These are phyloP conservation scores for Australoheros scitulus DNA, from an alignment of 2,113 vertebrate genomes.

Conservation along the genomic window DNA sequence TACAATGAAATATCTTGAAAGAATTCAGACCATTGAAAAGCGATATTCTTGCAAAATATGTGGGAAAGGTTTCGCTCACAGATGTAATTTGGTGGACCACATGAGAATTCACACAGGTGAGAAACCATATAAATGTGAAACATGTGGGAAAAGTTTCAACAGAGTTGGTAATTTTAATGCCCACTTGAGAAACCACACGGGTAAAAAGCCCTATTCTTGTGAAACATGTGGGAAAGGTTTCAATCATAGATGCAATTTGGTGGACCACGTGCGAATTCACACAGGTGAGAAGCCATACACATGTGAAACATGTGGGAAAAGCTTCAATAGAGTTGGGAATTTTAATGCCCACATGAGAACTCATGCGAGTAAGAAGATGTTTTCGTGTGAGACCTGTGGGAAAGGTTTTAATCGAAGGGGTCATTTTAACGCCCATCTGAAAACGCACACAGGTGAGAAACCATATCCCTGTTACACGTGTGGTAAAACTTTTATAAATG, in stretches of 20 bases:
- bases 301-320: not conserved
- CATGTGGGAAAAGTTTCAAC: not conserved
- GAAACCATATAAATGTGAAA: not conserved
- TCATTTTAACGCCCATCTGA: not conserved
- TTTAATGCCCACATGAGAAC: conserved; percentile 3
- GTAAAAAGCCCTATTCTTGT: not conserved
- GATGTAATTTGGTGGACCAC: conserved; percentile 6
- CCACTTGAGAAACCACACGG: not conserved
- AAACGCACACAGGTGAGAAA: not conserved
- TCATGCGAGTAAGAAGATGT: conserved; percentile 17
- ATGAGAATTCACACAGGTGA: not conserved
- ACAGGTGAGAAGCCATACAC: not conserved
- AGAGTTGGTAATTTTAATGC: not conserved
- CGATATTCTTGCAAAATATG: not conserved
- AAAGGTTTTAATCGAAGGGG: not conserved
- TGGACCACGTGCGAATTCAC: not conserved
- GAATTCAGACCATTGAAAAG: conserved; percentile 3
- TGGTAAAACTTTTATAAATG: not conserved
- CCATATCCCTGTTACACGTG: not conserved
- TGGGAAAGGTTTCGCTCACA: conserved; percentile 3
- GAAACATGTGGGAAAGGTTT: not conserved
- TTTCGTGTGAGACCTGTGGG: not conserved
- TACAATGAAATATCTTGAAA: conserved; percentile 8
- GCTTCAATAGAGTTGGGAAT: not conserved
- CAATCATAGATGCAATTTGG: conserved; percentile 3